Percentiles rank a stretch among this genome's conserved stretches.
phyloP scores from a whole-genome alignment of 2,113 vertebrate genomes.

The Corvus moneduloides region DNA sequence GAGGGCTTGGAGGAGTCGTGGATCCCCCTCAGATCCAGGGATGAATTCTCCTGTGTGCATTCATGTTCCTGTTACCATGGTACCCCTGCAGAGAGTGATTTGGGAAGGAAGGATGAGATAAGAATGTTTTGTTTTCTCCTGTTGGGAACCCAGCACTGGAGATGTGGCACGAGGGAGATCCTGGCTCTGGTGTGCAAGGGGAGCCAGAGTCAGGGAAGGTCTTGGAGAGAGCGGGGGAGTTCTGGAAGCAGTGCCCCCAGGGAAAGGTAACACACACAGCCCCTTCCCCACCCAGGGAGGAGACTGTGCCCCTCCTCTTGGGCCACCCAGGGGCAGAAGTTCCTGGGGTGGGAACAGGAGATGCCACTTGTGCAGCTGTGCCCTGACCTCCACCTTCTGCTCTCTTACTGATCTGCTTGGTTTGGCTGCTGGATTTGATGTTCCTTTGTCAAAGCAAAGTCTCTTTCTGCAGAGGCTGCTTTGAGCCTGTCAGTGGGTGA shows the following conservation, averaged over 20 bases:
- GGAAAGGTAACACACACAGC: background rate
- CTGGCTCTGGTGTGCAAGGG: background rate
- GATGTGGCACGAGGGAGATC: background rate
- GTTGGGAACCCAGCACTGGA: background rate
- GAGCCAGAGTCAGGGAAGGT: background rate
- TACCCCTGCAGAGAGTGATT: background rate
- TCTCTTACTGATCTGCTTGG: background rate
- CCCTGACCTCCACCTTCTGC: background rate
- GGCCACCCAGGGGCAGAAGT: background rate
- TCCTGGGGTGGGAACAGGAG: background rate
- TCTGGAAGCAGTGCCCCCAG: background rate
- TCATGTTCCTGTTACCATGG: background rate
- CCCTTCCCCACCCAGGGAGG: background rate
- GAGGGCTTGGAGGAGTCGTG: background rate
- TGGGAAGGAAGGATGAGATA: background rate
- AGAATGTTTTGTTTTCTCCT: background rate
- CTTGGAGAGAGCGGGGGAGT: background rate
- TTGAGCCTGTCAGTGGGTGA: background rate
- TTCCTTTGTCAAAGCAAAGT: background rate
- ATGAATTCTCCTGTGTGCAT: background rate
- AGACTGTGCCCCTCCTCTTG: background rate
- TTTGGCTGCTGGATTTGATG: background rate
- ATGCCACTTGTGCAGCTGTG: background rate
- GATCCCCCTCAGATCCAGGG: background rate
- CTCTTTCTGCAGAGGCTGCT: background rate